phyloP scores from a whole-genome alignment of 2,888 invertebrate species.

The Phymatocera aterrima region DNA sequence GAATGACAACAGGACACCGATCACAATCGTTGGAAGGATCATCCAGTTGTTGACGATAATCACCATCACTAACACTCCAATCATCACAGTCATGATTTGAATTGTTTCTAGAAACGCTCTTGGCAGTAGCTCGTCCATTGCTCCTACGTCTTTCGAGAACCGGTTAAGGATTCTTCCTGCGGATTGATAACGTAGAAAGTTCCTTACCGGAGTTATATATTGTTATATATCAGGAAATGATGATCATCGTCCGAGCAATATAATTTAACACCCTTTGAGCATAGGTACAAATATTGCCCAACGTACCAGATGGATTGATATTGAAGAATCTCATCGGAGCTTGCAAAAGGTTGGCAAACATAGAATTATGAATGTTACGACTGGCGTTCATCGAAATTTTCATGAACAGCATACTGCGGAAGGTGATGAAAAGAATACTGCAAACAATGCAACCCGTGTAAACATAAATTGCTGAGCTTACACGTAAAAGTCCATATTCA shows the following conservation, averaged over 20 bases:
- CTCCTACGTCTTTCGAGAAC: conserved; percentile 86
- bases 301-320: conserved; percentile 85
- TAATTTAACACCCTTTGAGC: neutral
- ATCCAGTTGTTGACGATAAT: conserved; percentile 81
- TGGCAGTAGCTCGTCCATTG: conserved; percentile 79
- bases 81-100: conserved; percentile 74
- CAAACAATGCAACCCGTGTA: conserved; percentile 69
- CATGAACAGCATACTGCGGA: conserved; percentile 83
- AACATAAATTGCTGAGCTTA: conserved; percentile 67
- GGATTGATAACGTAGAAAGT: neutral
- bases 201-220: neutral
- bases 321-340: conserved; percentile 92
- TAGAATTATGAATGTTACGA: conserved; percentile 86
- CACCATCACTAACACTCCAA: conserved; percentile 76
- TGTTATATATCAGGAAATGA: too few species aligned
- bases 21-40: conserved; percentile 79
- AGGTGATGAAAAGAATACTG: conserved; percentile 70
- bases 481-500: conserved; percentile 59
- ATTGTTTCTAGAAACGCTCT: conserved; percentile 76
- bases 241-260: too few species aligned
- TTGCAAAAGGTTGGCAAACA: conserved; percentile 87
- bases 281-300: neutral
- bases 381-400: conserved; percentile 86
- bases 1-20: conserved; percentile 80
- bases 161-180: conserved; percentile 83